Conservation (phyloP, 2,888 invertebrate genomes). For the Capitulum mitella region DNA sequence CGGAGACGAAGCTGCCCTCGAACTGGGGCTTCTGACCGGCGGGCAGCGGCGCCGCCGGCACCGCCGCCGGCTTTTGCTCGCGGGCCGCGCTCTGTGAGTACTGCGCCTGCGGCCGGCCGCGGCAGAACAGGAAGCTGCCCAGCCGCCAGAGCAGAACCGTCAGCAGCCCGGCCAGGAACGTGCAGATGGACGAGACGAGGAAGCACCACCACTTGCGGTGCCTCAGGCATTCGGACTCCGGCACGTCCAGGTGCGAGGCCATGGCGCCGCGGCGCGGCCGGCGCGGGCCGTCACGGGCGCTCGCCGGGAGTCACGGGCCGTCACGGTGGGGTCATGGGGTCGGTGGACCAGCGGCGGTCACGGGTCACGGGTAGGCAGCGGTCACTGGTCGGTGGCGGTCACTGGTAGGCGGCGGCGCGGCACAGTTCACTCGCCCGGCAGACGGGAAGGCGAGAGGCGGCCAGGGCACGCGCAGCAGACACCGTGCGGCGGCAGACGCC, state of each 20-base stretch:
- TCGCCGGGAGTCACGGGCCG: no score
- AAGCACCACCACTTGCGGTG: constrained; percentile 97
- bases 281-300: neutral
- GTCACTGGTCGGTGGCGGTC: no score
- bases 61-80: constrained; percentile 48
- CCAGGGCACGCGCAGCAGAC: no score
- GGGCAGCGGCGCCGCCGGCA: neutral
- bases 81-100: constrained; percentile 65
- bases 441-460: no score
- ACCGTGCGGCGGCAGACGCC: no score
- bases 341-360: no score
- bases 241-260: neutral
- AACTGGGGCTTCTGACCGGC: constrained; percentile 58
- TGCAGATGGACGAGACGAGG: constrained; percentile 91
- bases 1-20: constrained; percentile 99
- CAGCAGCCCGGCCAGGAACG: constrained; percentile 85
- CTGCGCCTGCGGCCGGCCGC: constrained; percentile 59
- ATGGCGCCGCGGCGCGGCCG: neutral
- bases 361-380: no score
- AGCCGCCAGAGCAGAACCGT: constrained; percentile 91
- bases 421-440: no score
- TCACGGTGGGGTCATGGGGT: no score
- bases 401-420: no score
- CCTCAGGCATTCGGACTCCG: constrained; percentile 60
- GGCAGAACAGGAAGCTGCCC: constrained; percentile 85